Conservation (phyloP, 2,888 invertebrate genomes). For the Rhingia campestris region DNA sequence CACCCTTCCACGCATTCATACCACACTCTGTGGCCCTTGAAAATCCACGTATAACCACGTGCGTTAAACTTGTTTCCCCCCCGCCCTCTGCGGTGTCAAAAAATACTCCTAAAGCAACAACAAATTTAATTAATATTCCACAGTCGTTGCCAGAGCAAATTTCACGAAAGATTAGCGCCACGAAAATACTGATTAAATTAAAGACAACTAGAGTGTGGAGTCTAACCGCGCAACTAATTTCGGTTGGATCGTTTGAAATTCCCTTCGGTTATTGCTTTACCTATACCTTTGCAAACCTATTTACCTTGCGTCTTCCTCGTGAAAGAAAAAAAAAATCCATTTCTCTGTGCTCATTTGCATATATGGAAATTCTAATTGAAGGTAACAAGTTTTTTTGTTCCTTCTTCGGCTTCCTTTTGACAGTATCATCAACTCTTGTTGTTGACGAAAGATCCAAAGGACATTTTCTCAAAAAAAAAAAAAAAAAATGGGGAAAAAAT, state of each 20-base stretch:
- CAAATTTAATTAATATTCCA: slow-evolving; percentile 56
- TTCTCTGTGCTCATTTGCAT: slow-evolving; percentile 55
- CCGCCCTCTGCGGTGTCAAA: background rate
- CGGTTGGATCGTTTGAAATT: slow-evolving; percentile 23
- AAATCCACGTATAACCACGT: slow-evolving; percentile 20
- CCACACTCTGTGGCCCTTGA: background rate
- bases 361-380: slow-evolving; percentile 63
- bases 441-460: slow-evolving; percentile 33
- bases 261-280: background rate
- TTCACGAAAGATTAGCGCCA: slow-evolving; percentile 57
- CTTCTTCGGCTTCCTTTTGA: slow-evolving; percentile 2
- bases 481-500: slow-evolving; percentile 6
- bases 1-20: background rate
- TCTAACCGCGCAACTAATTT: slow-evolving; percentile 24
- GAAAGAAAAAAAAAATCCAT: slow-evolving; percentile 11
- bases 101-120: background rate
- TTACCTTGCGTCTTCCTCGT: background rate
- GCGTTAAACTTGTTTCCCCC: slow-evolving; percentile 10
- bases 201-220: slow-evolving; percentile 37
- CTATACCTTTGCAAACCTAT: slow-evolving; percentile 15
- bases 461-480: slow-evolving; percentile 55
- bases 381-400: slow-evolving; percentile 45
- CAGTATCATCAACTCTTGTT: slow-evolving; percentile 46
- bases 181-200: slow-evolving; percentile 66
- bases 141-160: slow-evolving; percentile 50